phyloP scores from a whole-genome alignment of 2,888 invertebrate genomes.

The Pasiphila rectangulata region DNA sequence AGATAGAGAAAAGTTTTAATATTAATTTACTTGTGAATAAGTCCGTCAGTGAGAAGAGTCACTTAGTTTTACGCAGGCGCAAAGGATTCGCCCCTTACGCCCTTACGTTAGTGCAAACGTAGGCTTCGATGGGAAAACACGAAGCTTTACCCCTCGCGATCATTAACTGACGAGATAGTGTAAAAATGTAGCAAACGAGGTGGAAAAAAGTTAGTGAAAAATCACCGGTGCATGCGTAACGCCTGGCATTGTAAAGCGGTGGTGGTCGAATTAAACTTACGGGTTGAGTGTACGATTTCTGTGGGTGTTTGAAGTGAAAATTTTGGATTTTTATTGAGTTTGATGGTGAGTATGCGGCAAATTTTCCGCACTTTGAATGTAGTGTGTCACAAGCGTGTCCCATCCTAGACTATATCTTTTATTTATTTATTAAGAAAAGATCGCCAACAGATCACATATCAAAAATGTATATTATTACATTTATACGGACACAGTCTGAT shows the following conservation, averaged over 20 bases:
- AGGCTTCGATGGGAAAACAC: constrained; percentile 53
- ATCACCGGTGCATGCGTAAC: constrained; percentile 45
- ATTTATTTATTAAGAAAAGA: too few relatives aligned
- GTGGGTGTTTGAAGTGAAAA: constrained; percentile 60
- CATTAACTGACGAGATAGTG: constrained; percentile 47
- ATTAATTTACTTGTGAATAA: constrained; percentile 79
- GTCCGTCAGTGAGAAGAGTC: constrained; percentile 73
- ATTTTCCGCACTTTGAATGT: too few relatives aligned
- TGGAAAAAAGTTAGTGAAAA: constrained; percentile 50
- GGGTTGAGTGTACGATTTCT: constrained; percentile 51
- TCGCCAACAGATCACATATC: too few relatives aligned
- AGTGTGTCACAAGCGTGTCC: too few relatives aligned
- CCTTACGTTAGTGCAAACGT: constrained; percentile 67
- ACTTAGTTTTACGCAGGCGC: constrained; percentile 74
- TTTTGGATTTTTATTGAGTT: constrained; percentile 57
- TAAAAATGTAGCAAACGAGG: constrained; percentile 46
- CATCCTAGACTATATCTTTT: too few relatives aligned
- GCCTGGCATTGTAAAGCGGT: not conserved
- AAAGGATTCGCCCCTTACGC: constrained; percentile 59
- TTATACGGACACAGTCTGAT: too few relatives aligned
- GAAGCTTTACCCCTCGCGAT: constrained; percentile 42
- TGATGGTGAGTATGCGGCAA: constrained; percentile 53
- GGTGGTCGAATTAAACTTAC: constrained; percentile 34
- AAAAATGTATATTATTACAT: too few relatives aligned
- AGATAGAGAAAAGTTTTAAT: constrained; percentile 75